Evolutionary conservation across 2,113 vertebrate species (phyloP).

Genomic region (Corydoras maculifer): DNA sequence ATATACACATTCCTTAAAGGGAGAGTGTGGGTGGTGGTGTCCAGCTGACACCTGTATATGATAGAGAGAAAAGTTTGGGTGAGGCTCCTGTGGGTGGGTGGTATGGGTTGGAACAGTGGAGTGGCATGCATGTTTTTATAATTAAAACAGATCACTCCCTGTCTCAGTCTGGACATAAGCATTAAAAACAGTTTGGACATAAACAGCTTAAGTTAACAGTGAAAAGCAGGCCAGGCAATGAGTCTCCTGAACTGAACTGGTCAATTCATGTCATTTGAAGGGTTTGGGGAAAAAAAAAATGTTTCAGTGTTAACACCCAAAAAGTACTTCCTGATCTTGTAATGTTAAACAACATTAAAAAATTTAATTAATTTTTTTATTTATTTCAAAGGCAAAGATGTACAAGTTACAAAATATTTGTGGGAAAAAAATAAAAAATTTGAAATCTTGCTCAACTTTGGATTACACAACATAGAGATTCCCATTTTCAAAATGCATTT

Average conservation of each 20-base stretch:
- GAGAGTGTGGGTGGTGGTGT: conserved; percentile 29
- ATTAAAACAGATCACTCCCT: conserved; percentile 32
- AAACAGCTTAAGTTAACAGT: not conserved
- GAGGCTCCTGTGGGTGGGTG: conserved; percentile 19
- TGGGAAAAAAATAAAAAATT: too few relatives aligned
- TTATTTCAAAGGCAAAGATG: too few relatives aligned
- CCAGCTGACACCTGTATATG: conserved; percentile 42
- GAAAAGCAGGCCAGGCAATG: conserved; percentile 4
- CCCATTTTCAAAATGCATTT: too few relatives aligned
- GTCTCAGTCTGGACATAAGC: conserved; percentile 19
- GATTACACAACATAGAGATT: too few relatives aligned
- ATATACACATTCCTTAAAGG: not conserved
- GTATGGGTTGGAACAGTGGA: conserved; percentile 18
- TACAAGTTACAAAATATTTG: too few relatives aligned
- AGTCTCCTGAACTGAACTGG: not conserved
- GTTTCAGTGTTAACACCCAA: too few relatives aligned
- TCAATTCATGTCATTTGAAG: too few relatives aligned
- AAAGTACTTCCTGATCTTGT: too few relatives aligned
- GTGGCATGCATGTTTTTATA: conserved; percentile 18
- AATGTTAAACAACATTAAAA: too few relatives aligned
- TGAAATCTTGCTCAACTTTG: too few relatives aligned
- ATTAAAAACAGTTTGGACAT: conserved; percentile 17
- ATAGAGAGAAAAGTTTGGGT: conserved; percentile 6
- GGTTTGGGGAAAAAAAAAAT: too few relatives aligned
- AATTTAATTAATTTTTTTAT: too few relatives aligned